Percentiles rank a stretch among this genome's conserved stretches.
These are phyloP conservation scores for Pelodytes ibericus DNA, from an alignment of 2,797 vertebrate genomes.

Conservation along the genomic window DNA sequence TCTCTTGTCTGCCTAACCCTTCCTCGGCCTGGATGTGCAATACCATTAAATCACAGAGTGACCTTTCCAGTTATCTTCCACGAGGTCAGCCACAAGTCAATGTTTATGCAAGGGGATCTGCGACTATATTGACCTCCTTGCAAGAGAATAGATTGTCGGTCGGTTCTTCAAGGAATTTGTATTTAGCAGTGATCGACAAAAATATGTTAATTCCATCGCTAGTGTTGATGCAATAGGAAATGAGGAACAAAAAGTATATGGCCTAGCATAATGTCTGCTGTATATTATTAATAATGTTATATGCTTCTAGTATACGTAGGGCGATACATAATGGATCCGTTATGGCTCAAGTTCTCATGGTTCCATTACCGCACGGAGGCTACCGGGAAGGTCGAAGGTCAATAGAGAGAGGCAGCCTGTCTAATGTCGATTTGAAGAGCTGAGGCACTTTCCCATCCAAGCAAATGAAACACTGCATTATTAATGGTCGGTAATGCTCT, in stretches of 20 bases:
- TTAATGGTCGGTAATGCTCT: neutral
- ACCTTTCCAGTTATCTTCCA: neutral
- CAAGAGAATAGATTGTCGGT: neutral
- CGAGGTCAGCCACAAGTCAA: neutral
- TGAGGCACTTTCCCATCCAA: neutral
- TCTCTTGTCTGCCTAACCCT: too few species aligned
- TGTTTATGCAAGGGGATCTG: neutral
- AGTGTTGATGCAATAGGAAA: neutral
- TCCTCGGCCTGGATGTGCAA: neutral
- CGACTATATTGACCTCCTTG: neutral
- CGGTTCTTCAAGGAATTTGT: neutral
- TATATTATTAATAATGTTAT: neutral
- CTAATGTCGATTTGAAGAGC: neutral
- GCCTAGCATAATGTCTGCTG: neutral
- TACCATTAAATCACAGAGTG: neutral
- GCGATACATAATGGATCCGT: neutral
- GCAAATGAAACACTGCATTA: neutral
- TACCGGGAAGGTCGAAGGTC: neutral
- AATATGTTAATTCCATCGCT: neutral
- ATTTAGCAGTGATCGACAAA: neutral
- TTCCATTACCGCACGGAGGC: neutral
- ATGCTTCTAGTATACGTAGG: neutral
- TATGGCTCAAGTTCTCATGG: neutral
- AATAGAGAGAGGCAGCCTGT: too few species aligned
- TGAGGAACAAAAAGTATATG: neutral